phyloP scores from a whole-genome alignment of 1,140 invertebrate species.

The Helicorthomorpha holstii region DNA sequence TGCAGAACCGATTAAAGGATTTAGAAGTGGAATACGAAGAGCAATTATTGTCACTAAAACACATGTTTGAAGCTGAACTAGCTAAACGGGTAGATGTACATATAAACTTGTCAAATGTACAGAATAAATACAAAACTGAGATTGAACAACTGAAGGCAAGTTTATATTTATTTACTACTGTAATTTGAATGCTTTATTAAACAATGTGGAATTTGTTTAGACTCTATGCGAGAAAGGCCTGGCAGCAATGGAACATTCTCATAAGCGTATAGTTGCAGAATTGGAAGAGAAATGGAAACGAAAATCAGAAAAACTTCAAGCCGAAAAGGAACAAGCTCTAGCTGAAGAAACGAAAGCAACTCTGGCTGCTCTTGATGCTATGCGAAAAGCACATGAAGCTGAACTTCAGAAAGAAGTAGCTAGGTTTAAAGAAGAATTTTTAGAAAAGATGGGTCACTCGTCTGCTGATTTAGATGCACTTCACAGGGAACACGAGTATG shows the following conservation, averaged over 20 bases:
- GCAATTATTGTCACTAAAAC: conserved; percentile 12
- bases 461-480: conserved; percentile 35
- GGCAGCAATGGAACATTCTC: conserved; percentile 69
- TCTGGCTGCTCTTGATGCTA: conserved; percentile 60
- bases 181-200: conserved; percentile 3
- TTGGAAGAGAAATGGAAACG: conserved; percentile 65
- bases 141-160: conserved; percentile 61
- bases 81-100: conserved; percentile 8
- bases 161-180: not conserved
- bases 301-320: conserved; percentile 47
- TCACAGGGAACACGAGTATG: conserved; percentile 40
- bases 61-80: conserved; percentile 13
- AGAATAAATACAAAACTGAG: conserved; percentile 61
- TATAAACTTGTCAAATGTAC: conserved; percentile 45
- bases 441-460: conserved; percentile 44
- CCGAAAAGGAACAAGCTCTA: conserved; percentile 72
- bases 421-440: conserved; percentile 68
- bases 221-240: conserved; percentile 70
- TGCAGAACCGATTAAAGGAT: conserved; percentile 9
- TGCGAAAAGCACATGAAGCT: conserved; percentile 80
- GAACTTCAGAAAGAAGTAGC: conserved; percentile 73
- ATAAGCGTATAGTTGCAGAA: conserved; percentile 62
- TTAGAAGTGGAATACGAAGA: conserved; percentile 11
- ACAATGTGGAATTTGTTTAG: conserved; percentile 19
- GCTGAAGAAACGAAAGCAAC: conserved; percentile 68